Percentiles rank a stretch among this genome's conserved stretches.
Evolutionary conservation across 2,797 vertebrate species (phyloP).

Genomic region (Orientallactaga sibirica): DNA sequence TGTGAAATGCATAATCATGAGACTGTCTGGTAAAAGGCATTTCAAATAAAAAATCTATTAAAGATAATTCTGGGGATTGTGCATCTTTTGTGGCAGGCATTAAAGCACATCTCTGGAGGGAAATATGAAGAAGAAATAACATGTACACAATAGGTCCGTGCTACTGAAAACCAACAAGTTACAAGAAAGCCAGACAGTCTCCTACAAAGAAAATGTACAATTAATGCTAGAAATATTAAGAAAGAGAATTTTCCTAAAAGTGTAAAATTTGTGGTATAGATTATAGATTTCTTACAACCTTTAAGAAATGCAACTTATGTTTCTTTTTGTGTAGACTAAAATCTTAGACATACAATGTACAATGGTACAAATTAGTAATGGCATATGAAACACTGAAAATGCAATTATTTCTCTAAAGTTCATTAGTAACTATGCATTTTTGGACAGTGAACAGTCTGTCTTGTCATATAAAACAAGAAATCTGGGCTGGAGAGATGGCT

Average conservation of each 20-base stretch:
- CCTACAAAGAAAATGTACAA: not conserved
- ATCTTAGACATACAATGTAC: not conserved
- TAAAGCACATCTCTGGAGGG: not conserved
- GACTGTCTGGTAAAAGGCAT: not conserved
- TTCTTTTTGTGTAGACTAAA: not conserved
- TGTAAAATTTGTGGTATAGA: not conserved
- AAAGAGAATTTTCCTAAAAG: not conserved
- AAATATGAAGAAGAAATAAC: slow-evolving; percentile 4
- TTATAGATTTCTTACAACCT: not conserved
- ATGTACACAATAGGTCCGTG: no score
- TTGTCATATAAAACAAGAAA: not conserved
- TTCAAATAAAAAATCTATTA: not conserved
- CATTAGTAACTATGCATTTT: not conserved
- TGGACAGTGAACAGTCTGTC: not conserved
- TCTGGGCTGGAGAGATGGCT: no score
- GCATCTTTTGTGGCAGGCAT: not conserved
- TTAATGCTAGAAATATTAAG: not conserved
- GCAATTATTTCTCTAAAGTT: not conserved
- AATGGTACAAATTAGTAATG: not conserved
- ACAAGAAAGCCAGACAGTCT: not conserved
- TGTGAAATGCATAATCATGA: not conserved
- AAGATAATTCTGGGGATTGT: not conserved
- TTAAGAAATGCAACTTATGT: not conserved
- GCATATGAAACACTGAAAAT: not conserved
- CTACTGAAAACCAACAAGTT: not conserved